Evolutionary conservation across 2,797 vertebrate genomes (phyloP).

Genomic region (Oophaga sylvatica): DNA sequence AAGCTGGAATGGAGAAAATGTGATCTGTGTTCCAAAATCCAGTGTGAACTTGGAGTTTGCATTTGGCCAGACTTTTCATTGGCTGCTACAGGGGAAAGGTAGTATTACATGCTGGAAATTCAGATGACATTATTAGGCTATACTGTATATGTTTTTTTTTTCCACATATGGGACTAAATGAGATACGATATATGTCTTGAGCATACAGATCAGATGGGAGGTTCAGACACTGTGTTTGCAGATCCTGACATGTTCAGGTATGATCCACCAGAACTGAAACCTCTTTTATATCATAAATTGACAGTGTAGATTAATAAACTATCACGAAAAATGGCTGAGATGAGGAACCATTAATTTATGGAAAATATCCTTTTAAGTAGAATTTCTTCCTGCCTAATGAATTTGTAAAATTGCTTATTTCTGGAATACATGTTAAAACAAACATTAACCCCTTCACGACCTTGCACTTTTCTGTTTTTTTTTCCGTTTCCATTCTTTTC

Average conservation of each 20-base stretch:
- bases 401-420: neutral
- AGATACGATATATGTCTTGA: too few relatives aligned
- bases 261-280: neutral
- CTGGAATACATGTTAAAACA: constrained; percentile 38
- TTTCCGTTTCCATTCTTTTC: too few relatives aligned
- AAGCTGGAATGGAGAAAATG: too few relatives aligned
- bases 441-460: neutral
- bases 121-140: neutral
- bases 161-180: too few relatives aligned
- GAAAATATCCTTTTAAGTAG: neutral
- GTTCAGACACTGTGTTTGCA: too few relatives aligned
- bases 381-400: neutral
- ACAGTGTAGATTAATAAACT: neutral
- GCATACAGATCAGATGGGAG: too few relatives aligned
- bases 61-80: neutral
- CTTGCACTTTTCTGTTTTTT: too few relatives aligned
- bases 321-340: neutral
- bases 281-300: neutral
- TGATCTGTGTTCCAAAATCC: too few relatives aligned
- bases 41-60: too few relatives aligned
- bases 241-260: neutral
- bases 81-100: neutral
- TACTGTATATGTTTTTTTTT: too few relatives aligned
- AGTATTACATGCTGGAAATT: neutral
- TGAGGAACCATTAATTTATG: neutral